A percentile compares a stretch with the other conserved stretches of the same genome.
phyloP scores from a whole-genome alignment of 2,888 invertebrate genomes.

The Ecliptopera silaceata region DNA sequence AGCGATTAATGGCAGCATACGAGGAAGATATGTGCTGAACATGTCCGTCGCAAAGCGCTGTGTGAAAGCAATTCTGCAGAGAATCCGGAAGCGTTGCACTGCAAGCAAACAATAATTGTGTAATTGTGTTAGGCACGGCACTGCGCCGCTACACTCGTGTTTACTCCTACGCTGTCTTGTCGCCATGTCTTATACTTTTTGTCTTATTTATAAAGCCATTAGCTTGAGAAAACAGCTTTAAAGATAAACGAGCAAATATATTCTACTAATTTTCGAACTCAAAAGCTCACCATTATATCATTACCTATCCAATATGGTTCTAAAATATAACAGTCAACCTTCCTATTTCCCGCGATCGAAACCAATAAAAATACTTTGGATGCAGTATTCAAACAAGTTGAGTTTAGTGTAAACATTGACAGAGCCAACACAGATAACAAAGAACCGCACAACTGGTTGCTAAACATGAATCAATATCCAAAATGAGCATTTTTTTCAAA shows the following conservation, averaged over 20 bases:
- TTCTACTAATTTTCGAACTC: no score
- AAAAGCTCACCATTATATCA: not conserved
- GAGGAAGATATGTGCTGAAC: constrained; percentile 33
- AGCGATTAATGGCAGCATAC: constrained; percentile 35
- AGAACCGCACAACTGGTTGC: constrained; percentile 70
- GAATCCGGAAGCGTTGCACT: constrained; percentile 72
- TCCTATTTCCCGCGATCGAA: constrained; percentile 30
- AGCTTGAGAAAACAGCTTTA: no score
- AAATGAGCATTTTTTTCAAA: constrained; percentile 46
- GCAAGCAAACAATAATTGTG: constrained; percentile 68
- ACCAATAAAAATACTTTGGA: constrained; percentile 32
- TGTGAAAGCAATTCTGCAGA: constrained; percentile 60
- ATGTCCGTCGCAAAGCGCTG: constrained; percentile 45
- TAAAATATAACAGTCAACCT: constrained; percentile 15
- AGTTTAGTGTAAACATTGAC: constrained; percentile 66
- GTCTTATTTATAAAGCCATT: not conserved
- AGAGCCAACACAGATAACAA: constrained; percentile 73
- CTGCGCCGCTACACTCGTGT: constrained; percentile 18
- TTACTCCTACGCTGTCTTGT: constrained; percentile 5
- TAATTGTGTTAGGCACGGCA: constrained; percentile 67
- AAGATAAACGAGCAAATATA: not conserved
- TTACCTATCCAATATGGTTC: not conserved
- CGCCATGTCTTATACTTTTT: not conserved
- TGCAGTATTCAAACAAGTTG: constrained; percentile 51
- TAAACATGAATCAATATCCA: constrained; percentile 62